Base-by-base conservation (phyloP, 1,140 invertebrate species). In the Heliconius hewitsoni region DNA sequence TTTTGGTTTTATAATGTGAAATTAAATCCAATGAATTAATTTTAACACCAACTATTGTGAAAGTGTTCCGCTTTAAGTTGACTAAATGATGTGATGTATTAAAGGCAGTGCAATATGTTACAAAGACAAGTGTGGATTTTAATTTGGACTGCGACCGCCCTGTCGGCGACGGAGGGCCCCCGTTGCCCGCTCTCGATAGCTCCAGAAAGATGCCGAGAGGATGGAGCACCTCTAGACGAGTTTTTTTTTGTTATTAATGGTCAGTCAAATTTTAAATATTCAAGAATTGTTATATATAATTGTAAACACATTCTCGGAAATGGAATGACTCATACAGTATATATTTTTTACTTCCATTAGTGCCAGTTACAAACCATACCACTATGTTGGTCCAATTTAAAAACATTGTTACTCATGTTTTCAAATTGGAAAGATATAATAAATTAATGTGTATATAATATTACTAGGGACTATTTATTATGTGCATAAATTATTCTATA, bases 191-290 rank as follows among this genome's bases (percentile, higher is more conserved):
- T 50, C 1, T 23, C 73, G 42, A 57, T 46, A n/a, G 27, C 60
- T 8, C 18, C 74, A 2, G 72, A 23, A 13, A 57, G 52, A 37
- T 82, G 81, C 46, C 74, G n/a, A 8, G 72, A 77, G 27, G 42
- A 77, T 16, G 75, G 46, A 46, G 70, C 75, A 9, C 75, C 66
- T 50, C 5, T 76, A 1, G 81, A 82, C 57, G 81, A 82, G 73
- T 74, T 73, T 55, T 79, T 82, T 66, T 82, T 74, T 46, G 3
- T 18, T 27, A 30, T 82, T 23, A 70, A 80, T 57, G 81, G 81
- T 82, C 27, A 11, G 74, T 74, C 55, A 23, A n/a, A 9, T 57
- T 23, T 23, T 2, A 57, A 52, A 57, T 9, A 57, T 23, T 57
- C 2, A n/a, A 23, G n/a, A 57, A 57, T 57, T 34, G 3, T 11